Conservation (phyloP, 2,888 invertebrate species). For the Aphidius colemani region DNA sequence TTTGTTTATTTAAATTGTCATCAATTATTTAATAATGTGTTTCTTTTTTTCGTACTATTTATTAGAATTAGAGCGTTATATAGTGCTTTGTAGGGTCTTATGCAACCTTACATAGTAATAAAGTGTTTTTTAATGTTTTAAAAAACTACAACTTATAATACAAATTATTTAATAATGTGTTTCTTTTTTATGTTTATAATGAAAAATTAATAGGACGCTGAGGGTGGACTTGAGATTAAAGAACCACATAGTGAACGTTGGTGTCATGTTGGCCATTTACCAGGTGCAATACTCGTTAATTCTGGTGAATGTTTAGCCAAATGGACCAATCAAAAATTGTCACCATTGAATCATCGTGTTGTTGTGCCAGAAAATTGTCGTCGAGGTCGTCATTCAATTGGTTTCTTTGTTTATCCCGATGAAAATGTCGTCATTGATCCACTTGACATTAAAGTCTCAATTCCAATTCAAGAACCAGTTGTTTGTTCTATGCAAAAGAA, state of each 20-base stretch:
- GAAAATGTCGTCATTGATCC: slow-evolving; percentile 63
- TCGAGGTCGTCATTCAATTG: slow-evolving; percentile 75
- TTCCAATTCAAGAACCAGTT: slow-evolving; percentile 50
- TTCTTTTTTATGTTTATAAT: too few species aligned
- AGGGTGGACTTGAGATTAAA: slow-evolving; percentile 76
- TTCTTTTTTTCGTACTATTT: too few species aligned
- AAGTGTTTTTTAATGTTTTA: too few species aligned
- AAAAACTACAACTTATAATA: too few species aligned
- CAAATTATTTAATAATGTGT: not conserved
- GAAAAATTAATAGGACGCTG: slow-evolving; percentile 76
- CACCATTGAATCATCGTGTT: slow-evolving; percentile 76
- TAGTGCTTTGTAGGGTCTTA: too few species aligned
- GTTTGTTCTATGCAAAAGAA: slow-evolving; percentile 60
- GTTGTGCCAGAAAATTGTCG: slow-evolving; percentile 71
- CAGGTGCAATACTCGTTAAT: slow-evolving; percentile 77
- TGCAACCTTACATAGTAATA: too few species aligned
- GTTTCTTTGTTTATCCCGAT: slow-evolving; percentile 79
- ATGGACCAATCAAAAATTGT: slow-evolving; percentile 74
- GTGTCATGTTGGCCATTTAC: slow-evolving; percentile 76
- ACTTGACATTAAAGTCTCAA: slow-evolving; percentile 60
- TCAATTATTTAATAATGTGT: not conserved
- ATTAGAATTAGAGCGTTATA: too few species aligned
- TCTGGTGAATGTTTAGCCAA: slow-evolving; percentile 75
- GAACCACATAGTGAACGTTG: slow-evolving; percentile 70
- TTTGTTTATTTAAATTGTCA: not conserved